Base-by-base conservation (phyloP, 2,797 vertebrate genomes). In the Muscicapa striata region DNA sequence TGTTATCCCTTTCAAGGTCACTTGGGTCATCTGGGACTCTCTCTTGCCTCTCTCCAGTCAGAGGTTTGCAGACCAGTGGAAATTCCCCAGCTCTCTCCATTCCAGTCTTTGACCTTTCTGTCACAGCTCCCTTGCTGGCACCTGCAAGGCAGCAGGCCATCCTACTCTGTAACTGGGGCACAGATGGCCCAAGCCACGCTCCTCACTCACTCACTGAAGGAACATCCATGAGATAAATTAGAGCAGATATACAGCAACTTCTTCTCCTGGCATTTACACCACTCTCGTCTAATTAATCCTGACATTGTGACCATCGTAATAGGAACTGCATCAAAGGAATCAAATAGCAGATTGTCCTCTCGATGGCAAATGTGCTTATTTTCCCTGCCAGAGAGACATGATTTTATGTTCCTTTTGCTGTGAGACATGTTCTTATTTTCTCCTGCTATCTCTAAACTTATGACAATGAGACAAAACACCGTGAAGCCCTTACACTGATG, bases 121-220 rank as follows among this genome's bases (percentile, higher is more conserved):
- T 69, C 11, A 73, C 92, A 66, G 30, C 87, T 96, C 81, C 51
- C 76, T 38, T 59, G 87, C 78, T 40, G 95, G 94, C 83, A 95
- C 91, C 94, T 49, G 12, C 91, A 84, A 93, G 95, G 95, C 94
- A 94, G 46, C 48, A 49, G 80, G 64, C 51, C 64, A 2, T 94
- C 73, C 89, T 94, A 78, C 84, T 97, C 94, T 83, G 77, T 97
- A 97, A 97, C 70, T 97, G 96, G 97, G 97, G 97, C 97, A 97
- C 98, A 98, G 97, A 98, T 98, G 98, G 97, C 91, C 93, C 59
- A 92, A 93, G 90, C 93, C 86, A 74, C 96, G 85, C 75, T 97
- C 96, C 90, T 95, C 59, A 48, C 88, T 94, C 94, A 20, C 66
- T 90, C 84, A 51, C 69, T 92, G 83, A 95, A 96, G 96, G 58